These are phyloP conservation scores for Pararge aegeria DNA, from an alignment of 1,140 invertebrate species.

Conservation along the genomic window DNA sequence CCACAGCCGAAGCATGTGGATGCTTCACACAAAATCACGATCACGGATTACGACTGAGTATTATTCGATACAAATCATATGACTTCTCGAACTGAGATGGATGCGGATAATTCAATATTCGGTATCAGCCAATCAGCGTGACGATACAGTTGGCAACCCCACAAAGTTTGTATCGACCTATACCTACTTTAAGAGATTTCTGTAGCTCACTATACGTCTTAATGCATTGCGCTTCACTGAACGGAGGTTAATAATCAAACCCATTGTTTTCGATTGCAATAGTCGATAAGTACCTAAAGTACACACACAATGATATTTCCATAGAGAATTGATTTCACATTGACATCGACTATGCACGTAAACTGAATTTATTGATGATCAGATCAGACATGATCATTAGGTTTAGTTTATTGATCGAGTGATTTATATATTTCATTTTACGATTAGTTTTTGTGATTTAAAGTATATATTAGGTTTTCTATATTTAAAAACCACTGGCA, in stretches of 20 bases:
- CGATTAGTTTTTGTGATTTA: too few species aligned
- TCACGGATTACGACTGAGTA: too few species aligned
- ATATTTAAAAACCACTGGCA: too few species aligned
- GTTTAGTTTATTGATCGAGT: neutral
- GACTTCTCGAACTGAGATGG: too few species aligned
- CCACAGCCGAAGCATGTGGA: too few species aligned
- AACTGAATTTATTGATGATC: neutral
- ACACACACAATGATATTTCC: neutral
- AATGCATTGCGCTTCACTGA: constrained; percentile 29
- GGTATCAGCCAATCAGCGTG: too few species aligned
- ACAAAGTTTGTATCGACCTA: neutral
- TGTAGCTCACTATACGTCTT: constrained; percentile 20
- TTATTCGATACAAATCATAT: too few species aligned
- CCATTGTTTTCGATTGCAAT: constrained; percentile 30
- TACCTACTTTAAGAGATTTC: neutral
- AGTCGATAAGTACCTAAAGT: constrained; percentile 13
- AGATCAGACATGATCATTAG: neutral
- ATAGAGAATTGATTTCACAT: constrained; percentile 3
- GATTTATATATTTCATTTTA: neutral
- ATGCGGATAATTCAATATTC: too few species aligned
- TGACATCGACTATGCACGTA: neutral
- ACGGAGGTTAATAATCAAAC: constrained; percentile 30
- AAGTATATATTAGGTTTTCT: too few species aligned
- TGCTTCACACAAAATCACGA: too few species aligned
- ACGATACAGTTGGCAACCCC: too few species aligned